phyloP scores from a whole-genome alignment of 1,140 invertebrate genomes.

The Octopus sinensis region DNA sequence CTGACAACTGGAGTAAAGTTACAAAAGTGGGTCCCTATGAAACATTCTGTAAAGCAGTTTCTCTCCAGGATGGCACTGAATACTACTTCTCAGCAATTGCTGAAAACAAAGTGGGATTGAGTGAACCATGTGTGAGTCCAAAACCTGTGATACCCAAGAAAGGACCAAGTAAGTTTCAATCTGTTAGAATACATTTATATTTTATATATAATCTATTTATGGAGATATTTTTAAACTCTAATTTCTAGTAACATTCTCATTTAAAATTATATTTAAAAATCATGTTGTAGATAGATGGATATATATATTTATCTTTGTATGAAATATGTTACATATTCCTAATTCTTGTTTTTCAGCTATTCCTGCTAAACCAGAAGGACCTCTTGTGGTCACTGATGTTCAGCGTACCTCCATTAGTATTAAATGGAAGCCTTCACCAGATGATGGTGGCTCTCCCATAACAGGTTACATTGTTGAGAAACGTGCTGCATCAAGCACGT shows the following conservation, averaged over 20 bases:
- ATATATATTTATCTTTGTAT: too few relatives aligned
- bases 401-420: slow-evolving; percentile 7
- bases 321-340: too few relatives aligned
- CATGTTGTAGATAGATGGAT: too few relatives aligned
- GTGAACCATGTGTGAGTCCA: slow-evolving; percentile 69
- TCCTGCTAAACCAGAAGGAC: not conserved
- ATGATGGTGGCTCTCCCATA: slow-evolving; percentile 92
- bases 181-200: slow-evolving; percentile 8
- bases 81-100: slow-evolving; percentile 91
- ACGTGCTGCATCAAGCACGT: slow-evolving; percentile 74
- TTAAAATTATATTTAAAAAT: too few relatives aligned
- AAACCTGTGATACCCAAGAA: slow-evolving; percentile 65
- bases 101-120: slow-evolving; percentile 89
- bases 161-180: slow-evolving; percentile 25
- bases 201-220: not conserved
- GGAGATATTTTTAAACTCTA: not conserved
- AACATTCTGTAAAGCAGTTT: slow-evolving; percentile 79
- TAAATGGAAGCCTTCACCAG: slow-evolving; percentile 47
- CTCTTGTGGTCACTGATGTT: not conserved
- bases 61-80: slow-evolving; percentile 77
- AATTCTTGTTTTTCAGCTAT: not conserved
- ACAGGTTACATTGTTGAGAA: slow-evolving; percentile 91
- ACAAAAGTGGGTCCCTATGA: slow-evolving; percentile 70
- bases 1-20: slow-evolving; percentile 39
- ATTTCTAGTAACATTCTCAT: not conserved